A percentile compares a stretch with the other conserved stretches of the same genome.
phyloP scores from a whole-genome alignment of 1,140 invertebrate genomes.

The Leptinotarsa defecta region DNA sequence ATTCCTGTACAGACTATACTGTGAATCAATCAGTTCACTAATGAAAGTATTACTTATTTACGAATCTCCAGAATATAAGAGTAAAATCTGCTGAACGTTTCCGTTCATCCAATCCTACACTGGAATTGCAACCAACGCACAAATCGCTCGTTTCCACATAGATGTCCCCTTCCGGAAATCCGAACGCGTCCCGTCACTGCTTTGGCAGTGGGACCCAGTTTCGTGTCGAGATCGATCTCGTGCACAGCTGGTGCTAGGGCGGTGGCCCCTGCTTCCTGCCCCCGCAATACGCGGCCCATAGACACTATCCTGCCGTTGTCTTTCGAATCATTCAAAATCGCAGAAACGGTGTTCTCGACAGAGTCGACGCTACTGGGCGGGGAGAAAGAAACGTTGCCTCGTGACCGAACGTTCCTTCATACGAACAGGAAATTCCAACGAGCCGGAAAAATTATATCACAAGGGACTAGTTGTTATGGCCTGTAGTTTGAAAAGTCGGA shows the following conservation, averaged over 20 bases:
- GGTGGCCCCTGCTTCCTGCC: slow-evolving; percentile 45
- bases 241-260: slow-evolving; percentile 49
- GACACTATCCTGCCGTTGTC: slow-evolving; percentile 5
- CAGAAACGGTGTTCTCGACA: neutral
- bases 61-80: too few species aligned
- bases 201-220: slow-evolving; percentile 38
- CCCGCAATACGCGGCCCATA: slow-evolving; percentile 25
- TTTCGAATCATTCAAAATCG: slow-evolving; percentile 17
- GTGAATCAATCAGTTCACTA: too few species aligned
- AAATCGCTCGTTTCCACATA: too few species aligned
- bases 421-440: neutral
- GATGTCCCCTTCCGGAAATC: neutral
- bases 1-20: too few species aligned
- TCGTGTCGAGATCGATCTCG: slow-evolving; percentile 46
- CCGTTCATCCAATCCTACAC: too few species aligned
- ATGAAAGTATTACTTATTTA: too few species aligned
- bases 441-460: neutral
- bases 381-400: neutral
- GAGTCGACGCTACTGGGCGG: neutral
- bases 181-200: slow-evolving; percentile 25
- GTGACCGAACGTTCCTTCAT: neutral
- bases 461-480: neutral
- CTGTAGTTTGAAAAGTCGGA: neutral
- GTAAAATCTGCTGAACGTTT: too few species aligned
- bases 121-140: too few species aligned